Evolutionary conservation across 37 sponge, comb jelly and placozoan species (phyloP), one percentile per base, ranked within the genome.

Genomic region (Halichondria panicea): DNA sequence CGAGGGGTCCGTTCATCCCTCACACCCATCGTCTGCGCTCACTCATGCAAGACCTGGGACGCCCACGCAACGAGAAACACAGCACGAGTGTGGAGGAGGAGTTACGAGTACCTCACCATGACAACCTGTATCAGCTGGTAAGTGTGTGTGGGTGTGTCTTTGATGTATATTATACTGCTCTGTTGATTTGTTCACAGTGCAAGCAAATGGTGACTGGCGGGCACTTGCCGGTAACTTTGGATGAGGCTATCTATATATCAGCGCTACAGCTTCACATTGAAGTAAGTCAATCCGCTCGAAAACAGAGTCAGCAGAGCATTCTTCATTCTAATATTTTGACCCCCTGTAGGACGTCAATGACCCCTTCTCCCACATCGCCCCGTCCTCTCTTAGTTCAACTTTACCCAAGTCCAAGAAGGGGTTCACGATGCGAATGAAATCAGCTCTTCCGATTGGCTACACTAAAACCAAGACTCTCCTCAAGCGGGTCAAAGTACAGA

Each of bases 231-330:
- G 77, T 87, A 5, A 87, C 87, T 0, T 42, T 63, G 12, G 84
- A 92, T 24, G 61, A 77, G 68, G 88, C 84, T 3, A 52, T 87
- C 18, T 67, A 52, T 31, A 66, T 92, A 63, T 67, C 80, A 13
- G 80, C 79, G 34, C 77, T 92, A 24, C 87, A 92, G 67, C 63
- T 92, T 13, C 88, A 87, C 72, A 87, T 87, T 40, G 88, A 92
- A 69, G 86, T 85, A 46, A 18, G 50, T 21, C 1, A 15, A 31
- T 34, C 44, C 52, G 8, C 48, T 69, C 48, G 5, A 24, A 15
- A 18, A 15, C 15, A 15, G 15, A 48, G 13, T 18, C 52, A 48
- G 52, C 52, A 48, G 15, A 15, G 13, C 15, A 48, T 15, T 18
- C 15, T 11, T 48, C 11, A 18, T 48, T 48, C 52, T 15, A 48